Evolutionary conservation across 1,140 invertebrate genomes (phyloP), one percentile per base, ranked within the genome.

Genomic region (Cyclargus thomasi): DNA sequence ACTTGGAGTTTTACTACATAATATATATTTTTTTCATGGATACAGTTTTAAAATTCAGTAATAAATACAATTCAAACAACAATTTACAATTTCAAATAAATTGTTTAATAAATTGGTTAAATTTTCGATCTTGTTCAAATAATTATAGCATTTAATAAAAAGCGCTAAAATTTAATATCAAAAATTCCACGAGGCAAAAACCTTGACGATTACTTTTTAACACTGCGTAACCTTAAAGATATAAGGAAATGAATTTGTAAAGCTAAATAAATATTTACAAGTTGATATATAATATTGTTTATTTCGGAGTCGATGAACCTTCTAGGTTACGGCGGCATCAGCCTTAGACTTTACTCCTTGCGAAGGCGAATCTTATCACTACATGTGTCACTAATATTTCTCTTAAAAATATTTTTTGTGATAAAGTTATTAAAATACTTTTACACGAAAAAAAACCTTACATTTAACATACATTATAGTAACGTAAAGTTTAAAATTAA

Each of bases 341-440:
- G 55, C 55, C 55, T 59, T 59, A 59, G 55, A 59, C 55, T 59
- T 59, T 20, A 59, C 18, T 47, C 55, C 55, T 59, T 59, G 55
- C 55, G 55, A 59, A 59, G 55, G 55, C 55, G 55, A 59, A 59
- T 59, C 55, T 59, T 59, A 59, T 59, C 55, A 21, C 2, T 59
- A 20, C n/a, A n/a, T 21, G 29, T 11, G 18, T 59, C 55, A 59
- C 6, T 59, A 21, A n/a, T 59, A 20, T 59, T 20, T 20, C 11
- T 59, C 55, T 59, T 59, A 16, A 16, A 47, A 47, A 16, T 47
- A 47, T 47, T 47, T 3, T 8, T 47, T 11, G 11, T 47, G 14
- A 2, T 11, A 11, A 3, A 35, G 3, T 35, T 35, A 3, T 35
- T 35, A 35, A n/a, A n/a, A n/a, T n/a, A n/a, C n/a, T n/a, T n/a